These are phyloP conservation scores for Actinernus sp. DNA, from an alignment of 92 coral and sea anemone genomes.

Conservation along the genomic window DNA sequence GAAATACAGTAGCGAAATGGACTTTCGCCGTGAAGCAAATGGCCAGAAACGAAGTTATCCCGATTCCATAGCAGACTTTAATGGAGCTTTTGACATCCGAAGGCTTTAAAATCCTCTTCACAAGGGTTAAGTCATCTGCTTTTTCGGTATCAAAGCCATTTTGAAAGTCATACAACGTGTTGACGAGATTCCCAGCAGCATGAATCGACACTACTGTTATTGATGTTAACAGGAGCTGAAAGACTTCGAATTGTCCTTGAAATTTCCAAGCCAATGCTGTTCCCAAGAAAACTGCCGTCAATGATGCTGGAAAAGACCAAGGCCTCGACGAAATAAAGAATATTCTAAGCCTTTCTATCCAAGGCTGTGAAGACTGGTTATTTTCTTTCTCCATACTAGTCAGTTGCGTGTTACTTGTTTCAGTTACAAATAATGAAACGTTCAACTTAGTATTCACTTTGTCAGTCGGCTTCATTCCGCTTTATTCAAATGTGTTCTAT, in stretches of 20 bases:
- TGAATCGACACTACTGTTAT: constrained; percentile 56
- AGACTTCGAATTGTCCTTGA: constrained; percentile 32
- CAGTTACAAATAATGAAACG: too few relatives aligned
- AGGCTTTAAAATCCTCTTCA: constrained; percentile 35
- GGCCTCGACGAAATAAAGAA: constrained; percentile 55
- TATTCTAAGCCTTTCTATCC: constrained; percentile 35
- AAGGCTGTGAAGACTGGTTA: too few relatives aligned
- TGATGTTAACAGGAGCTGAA: constrained; percentile 43
- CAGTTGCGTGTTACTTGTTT: too few relatives aligned
- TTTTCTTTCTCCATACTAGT: too few relatives aligned
- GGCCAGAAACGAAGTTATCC: constrained; percentile 30
- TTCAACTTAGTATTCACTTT: too few relatives aligned
- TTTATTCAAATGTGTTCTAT: too few relatives aligned
- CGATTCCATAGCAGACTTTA: constrained; percentile 46
- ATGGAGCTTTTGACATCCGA: constrained; percentile 50
- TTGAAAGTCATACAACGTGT: constrained; percentile 71
- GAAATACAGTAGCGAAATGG: constrained; percentile 9
- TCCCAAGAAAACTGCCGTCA: constrained; percentile 57
- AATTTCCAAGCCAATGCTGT: constrained; percentile 59
- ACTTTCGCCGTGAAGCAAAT: constrained; percentile 40
- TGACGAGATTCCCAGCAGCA: constrained; percentile 81
- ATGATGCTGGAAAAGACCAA: constrained; percentile 79
- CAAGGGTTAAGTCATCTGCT: constrained; percentile 71
- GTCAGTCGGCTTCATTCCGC: too few relatives aligned
- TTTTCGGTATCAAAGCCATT: constrained; percentile 72